Evolutionary conservation across 2,797 vertebrate genomes (phyloP), one percentile per base, ranked within the genome.

Genomic region (Gymnoscopelus microlampas): DNA sequence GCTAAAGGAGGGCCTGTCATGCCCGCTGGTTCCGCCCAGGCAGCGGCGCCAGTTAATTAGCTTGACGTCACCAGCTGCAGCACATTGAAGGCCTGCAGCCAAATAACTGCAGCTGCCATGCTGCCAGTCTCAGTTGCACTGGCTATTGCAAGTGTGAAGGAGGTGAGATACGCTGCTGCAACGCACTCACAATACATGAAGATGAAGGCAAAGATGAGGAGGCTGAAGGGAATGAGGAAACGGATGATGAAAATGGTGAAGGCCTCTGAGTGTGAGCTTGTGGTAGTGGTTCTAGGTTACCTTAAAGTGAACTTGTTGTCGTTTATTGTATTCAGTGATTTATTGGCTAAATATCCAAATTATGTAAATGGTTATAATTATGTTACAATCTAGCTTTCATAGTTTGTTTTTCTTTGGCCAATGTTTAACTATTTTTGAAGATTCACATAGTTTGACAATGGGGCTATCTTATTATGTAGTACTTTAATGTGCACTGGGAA

Each of bases 1-100:
- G 57, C 12, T 59, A 7, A 13, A 51, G 50, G 50, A 35, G 48
- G 61, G 44, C 8, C 23, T 14, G 15, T 65, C n/a, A 53, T 44
- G 58, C 32, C 32, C 4, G 32, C 53, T 56, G 53, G 47, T 24
- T 23, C 63, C 53, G 55, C 15, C 53, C 66, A 68, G 66, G 56
- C 56, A 59, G 66, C 15, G 50, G 50, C 59, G 53, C 57, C 57
- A 53, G n/a, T 68, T 68, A 19, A 63, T 32, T 51, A 39, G 61
- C 48, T 58, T 64, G 69, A 71, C 2, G 26, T 70, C 68, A 63
- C 68, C 60, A 62, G 53, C 69, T 64, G 69, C 61, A 71, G 66
- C 56, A 7, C 66, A 53, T 32, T 60, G 29, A 60, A 59, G 63
- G 70, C 55, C 62, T 66, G 63, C 58, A 61, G 57, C 24, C 56